These are phyloP conservation scores for Alectura lathami DNA, from an alignment of 2,113 vertebrate genomes.

Conservation along the genomic window DNA sequence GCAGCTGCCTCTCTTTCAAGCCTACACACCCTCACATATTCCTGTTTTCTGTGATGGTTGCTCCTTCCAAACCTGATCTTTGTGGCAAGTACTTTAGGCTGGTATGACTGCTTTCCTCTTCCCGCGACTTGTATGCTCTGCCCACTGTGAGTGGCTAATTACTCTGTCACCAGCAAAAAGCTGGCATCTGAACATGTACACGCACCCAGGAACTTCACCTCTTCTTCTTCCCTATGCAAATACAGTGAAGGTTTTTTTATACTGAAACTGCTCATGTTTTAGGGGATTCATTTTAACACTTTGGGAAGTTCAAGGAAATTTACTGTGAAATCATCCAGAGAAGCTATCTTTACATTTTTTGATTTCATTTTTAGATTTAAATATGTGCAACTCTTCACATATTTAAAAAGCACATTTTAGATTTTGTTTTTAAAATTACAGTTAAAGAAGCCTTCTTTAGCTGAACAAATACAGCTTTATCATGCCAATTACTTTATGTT, in stretches of 20 bases:
- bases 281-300: too few relatives aligned
- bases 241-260: not conserved
- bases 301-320: not conserved
- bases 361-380: not conserved
- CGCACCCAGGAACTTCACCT: not conserved
- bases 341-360: not conserved
- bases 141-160: not conserved
- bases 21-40: not conserved
- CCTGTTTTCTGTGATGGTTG: not conserved
- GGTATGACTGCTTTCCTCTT: not conserved
- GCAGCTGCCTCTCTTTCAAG: not conserved
- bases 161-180: not conserved
- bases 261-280: not conserved
- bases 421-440: not conserved
- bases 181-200: not conserved
- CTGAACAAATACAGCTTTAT: not conserved
- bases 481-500: not conserved
- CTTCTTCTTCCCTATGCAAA: not conserved
- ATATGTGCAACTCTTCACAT: not conserved
- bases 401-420: not conserved
- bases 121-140: not conserved
- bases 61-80: not conserved
- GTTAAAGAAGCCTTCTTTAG: not conserved
- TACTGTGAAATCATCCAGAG: conserved; percentile 21
- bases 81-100: not conserved